phyloP scores from a whole-genome alignment of 2,888 invertebrate genomes.

The Rhagophthalmus giganteus region DNA sequence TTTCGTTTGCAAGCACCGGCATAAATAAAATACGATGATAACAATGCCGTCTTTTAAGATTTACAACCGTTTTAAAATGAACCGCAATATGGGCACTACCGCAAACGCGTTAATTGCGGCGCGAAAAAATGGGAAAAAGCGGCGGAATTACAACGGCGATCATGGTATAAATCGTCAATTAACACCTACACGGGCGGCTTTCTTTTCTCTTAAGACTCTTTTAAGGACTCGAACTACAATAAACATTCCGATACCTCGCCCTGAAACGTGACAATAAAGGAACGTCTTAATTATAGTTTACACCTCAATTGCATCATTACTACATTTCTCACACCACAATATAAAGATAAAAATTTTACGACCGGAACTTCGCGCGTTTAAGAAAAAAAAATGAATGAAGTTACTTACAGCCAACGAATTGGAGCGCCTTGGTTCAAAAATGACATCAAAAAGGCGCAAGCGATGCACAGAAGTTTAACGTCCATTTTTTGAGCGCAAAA shows the following conservation, averaged over 20 bases:
- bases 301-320: conserved; percentile 9
- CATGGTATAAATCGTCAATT: too few species aligned
- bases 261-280: conserved; percentile 17
- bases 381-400: conserved; percentile 22
- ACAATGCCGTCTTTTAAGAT: too few species aligned
- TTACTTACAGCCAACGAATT: conserved; percentile 48
- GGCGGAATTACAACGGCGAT: too few species aligned
- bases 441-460: conserved; percentile 21
- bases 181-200: too few species aligned
- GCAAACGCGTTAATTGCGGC: too few species aligned
- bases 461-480: conserved; percentile 17
- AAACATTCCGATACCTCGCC: conserved; percentile 23
- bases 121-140: too few species aligned
- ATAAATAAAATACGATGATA: too few species aligned
- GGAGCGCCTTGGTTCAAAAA: conserved; percentile 35
- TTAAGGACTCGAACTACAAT: conserved; percentile 8
- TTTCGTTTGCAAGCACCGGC: too few species aligned
- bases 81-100: too few species aligned
- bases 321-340: conserved; percentile 6
- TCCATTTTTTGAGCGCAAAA: conserved; percentile 24
- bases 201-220: too few species aligned
- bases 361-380: conserved; percentile 1
- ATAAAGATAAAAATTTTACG: conserved; percentile 12
- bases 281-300: conserved; percentile 11
- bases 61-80: too few species aligned